phyloP scores from a whole-genome alignment of 2,888 invertebrate genomes.

The Phytoseiulus persimilis region DNA sequence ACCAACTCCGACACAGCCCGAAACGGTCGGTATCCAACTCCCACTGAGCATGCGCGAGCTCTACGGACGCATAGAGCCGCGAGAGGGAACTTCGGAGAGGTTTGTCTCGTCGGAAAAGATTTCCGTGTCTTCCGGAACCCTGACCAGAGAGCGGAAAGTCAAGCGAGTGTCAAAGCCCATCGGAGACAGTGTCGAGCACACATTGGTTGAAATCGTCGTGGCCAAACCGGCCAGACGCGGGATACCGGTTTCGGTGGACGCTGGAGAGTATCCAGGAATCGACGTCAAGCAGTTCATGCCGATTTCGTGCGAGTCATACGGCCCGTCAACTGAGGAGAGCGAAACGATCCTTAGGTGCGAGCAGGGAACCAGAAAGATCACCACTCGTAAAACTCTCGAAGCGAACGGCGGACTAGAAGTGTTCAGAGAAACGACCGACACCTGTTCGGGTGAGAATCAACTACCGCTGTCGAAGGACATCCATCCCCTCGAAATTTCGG shows the following conservation, averaged over 20 bases:
- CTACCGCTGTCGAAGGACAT: neutral
- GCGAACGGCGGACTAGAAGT: neutral
- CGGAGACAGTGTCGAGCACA: neutral
- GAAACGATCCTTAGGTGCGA: neutral
- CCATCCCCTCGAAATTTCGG: neutral
- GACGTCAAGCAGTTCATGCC: slow-evolving; percentile 17
- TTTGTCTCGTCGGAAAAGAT: neutral
- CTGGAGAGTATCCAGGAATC: neutral
- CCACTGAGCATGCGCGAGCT: too few relatives aligned
- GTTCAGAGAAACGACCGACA: slow-evolving; percentile 1
- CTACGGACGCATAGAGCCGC: too few relatives aligned
- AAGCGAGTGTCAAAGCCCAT: neutral
- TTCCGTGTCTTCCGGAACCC: neutral
- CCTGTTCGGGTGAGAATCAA: neutral
- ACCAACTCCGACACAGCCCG: too few relatives aligned
- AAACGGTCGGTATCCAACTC: too few relatives aligned
- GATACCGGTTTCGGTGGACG: neutral
- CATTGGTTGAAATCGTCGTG: neutral
- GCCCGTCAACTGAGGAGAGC: neutral
- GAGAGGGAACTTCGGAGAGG: neutral
- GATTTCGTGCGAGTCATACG: neutral
- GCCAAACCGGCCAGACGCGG: neutral
- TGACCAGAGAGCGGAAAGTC: neutral
- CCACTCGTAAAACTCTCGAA: slow-evolving; percentile 27
- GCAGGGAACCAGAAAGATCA: neutral